These are phyloP conservation scores for Caenorhabditis sp. DNA, from an alignment of 2,888 invertebrate genomes.

Conservation along the genomic window DNA sequence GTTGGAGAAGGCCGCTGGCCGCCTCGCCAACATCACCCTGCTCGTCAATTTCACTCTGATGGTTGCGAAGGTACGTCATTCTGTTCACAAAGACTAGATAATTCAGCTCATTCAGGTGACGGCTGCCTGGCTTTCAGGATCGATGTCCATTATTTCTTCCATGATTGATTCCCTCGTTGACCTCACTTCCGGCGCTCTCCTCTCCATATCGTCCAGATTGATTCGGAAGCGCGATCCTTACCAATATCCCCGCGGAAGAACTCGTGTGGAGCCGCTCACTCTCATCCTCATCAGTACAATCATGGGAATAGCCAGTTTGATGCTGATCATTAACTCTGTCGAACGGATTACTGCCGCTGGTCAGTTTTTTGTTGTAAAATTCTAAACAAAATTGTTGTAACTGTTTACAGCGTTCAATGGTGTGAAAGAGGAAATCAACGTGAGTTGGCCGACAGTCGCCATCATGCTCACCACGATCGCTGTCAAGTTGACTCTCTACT, in stretches of 20 bases:
- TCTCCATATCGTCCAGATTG: conserved; percentile 70
- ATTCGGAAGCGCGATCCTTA: conserved; percentile 80
- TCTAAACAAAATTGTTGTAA: not conserved
- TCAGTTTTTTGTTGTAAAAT: too few species aligned
- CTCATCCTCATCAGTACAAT: conserved; percentile 80
- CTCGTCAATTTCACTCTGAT: conserved; percentile 78
- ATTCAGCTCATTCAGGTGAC: conserved; percentile 64
- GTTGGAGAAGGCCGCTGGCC: conserved; percentile 40
- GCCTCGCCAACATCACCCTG: conserved; percentile 70
- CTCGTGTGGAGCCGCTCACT: conserved; percentile 80
- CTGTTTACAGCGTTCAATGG: conserved; percentile 14
- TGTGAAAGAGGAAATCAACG: conserved; percentile 65
- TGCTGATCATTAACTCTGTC: conserved; percentile 78
- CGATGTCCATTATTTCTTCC: conserved; percentile 81
- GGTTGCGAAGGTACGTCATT: conserved; percentile 79
- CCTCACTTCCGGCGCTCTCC: conserved; percentile 77
- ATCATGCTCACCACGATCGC: conserved; percentile 77
- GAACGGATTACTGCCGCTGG: conserved; percentile 57
- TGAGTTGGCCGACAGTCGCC: conserved; percentile 69
- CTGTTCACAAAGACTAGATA: conserved; percentile 38
- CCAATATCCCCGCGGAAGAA: conserved; percentile 81
- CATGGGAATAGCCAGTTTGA: conserved; percentile 81
- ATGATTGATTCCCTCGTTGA: conserved; percentile 81
- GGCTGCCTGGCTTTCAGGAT: conserved; percentile 80
- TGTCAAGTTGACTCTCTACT: conserved; percentile 72